A percentile compares a stretch with the other conserved stretches of the same genome.
These are phyloP conservation scores for Brotogeris chrysoptera DNA, from an alignment of 2,797 vertebrate genomes.

Conservation along the genomic window DNA sequence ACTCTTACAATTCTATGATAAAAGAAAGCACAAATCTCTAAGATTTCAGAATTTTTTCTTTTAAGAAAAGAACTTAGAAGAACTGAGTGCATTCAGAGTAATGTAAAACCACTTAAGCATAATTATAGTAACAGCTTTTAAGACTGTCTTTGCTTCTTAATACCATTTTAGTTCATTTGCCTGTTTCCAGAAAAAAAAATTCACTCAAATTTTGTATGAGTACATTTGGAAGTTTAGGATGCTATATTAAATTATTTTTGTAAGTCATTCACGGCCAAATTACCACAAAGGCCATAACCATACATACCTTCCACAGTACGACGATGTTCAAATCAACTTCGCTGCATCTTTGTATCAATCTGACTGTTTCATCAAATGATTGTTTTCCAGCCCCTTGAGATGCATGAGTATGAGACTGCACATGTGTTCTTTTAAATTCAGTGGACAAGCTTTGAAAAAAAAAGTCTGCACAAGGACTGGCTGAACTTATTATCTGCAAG, in stretches of 20 bases:
- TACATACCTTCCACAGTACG: slow-evolving; percentile 92
- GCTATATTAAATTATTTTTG: neutral
- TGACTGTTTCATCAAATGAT: slow-evolving; percentile 65
- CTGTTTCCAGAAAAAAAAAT: neutral
- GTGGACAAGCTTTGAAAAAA: slow-evolving; percentile 86
- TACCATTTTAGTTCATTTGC: neutral
- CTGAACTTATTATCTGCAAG: slow-evolving; percentile 91
- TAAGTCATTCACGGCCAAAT: neutral
- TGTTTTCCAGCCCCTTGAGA: slow-evolving; percentile 58
- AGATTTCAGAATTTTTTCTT: neutral
- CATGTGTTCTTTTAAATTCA: slow-evolving; percentile 70
- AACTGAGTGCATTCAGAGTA: neutral
- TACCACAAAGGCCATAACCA: neutral
- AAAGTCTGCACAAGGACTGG: slow-evolving; percentile 95
- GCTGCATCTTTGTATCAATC: slow-evolving; percentile 84
- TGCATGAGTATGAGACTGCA: slow-evolving; percentile 43
- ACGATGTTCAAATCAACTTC: slow-evolving; percentile 91
- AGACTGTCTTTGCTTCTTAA: neutral
- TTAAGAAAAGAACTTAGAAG: neutral
- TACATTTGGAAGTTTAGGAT: neutral
- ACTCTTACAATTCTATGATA: neutral
- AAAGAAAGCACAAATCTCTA: neutral
- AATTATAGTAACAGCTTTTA: neutral
- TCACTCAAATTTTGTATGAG: neutral
- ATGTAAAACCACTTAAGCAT: neutral